Evolutionary conservation across 2,113 vertebrate species (phyloP).

Genomic region (Myxocyprinus asiaticus): DNA sequence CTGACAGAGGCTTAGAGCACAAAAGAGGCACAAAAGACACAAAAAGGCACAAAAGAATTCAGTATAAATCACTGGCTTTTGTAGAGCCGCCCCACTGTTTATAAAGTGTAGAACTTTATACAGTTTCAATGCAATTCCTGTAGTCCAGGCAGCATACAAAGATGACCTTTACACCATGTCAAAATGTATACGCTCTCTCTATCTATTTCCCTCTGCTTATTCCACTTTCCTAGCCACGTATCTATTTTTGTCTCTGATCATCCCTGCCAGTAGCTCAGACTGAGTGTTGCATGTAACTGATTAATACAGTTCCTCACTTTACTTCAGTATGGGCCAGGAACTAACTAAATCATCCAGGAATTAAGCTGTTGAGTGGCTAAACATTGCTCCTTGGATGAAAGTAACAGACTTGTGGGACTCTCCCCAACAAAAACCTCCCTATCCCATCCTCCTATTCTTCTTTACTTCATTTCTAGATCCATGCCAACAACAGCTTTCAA

Average conservation of each 20-base stretch:
- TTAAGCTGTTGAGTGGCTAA: conserved; percentile 69
- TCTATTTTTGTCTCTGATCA: conserved; percentile 59
- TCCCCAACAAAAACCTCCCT: neutral
- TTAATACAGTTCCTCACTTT: conserved; percentile 50
- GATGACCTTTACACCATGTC: no score
- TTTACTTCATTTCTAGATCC: conserved; percentile 38
- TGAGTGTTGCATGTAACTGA: conserved; percentile 52
- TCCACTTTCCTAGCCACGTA: conserved; percentile 40
- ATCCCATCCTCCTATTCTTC: conserved; percentile 21
- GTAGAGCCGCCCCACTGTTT: neutral
- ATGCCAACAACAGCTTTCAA: conserved; percentile 60
- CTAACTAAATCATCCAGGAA: conserved; percentile 65
- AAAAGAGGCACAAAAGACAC: no score
- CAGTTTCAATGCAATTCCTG: neutral
- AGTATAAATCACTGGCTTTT: neutral
- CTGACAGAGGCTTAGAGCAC: no score
- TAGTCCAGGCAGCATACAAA: conserved; percentile 2
- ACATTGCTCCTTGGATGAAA: conserved; percentile 60
- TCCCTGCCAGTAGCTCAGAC: conserved; percentile 51
- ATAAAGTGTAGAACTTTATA: neutral
- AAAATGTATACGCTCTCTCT: no score
- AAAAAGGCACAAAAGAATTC: no score
- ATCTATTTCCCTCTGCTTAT: neutral
- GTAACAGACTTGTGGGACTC: conserved; percentile 61
- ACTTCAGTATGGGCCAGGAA: conserved; percentile 59